Conservation (phyloP, 2,888 invertebrate species). For the Papilio elwesi region DNA sequence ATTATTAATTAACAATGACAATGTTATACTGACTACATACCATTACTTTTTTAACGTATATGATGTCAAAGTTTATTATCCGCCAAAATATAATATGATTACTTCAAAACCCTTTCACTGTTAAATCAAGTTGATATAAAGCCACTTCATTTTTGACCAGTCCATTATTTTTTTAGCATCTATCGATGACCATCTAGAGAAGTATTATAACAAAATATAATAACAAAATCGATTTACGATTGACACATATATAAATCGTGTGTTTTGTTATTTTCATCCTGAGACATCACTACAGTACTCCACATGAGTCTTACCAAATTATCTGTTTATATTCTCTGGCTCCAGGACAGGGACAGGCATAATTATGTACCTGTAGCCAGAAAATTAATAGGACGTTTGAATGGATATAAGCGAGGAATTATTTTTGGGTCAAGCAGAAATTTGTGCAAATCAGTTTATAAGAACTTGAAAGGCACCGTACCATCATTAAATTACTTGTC, state of each 20-base stretch:
- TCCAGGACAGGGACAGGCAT: no score
- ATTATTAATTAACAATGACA: constrained; percentile 32
- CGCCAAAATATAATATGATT: constrained; percentile 45
- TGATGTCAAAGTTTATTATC: constrained; percentile 49
- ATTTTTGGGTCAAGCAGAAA: no score
- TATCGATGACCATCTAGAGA: constrained; percentile 43
- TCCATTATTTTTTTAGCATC: constrained; percentile 54
- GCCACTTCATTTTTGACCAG: constrained; percentile 55
- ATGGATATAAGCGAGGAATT: no score
- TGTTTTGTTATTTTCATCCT: background rate
- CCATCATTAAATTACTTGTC: no score
- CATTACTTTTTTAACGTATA: constrained; percentile 61
- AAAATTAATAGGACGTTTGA: no score
- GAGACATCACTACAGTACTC: constrained; percentile 7
- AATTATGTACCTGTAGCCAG: no score
- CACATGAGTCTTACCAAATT: background rate
- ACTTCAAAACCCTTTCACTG: constrained; percentile 54
- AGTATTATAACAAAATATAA: background rate
- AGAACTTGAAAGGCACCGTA: no score
- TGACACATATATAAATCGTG: constrained; percentile 22
- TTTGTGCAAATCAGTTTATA: no score
- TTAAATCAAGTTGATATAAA: constrained; percentile 52
- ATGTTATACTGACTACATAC: constrained; percentile 53
- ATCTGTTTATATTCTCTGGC: background rate
- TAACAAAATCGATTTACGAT: constrained; percentile 8